phyloP scores from a whole-genome alignment of 1,140 invertebrate genomes.

The Zaprionus camerounensis region DNA sequence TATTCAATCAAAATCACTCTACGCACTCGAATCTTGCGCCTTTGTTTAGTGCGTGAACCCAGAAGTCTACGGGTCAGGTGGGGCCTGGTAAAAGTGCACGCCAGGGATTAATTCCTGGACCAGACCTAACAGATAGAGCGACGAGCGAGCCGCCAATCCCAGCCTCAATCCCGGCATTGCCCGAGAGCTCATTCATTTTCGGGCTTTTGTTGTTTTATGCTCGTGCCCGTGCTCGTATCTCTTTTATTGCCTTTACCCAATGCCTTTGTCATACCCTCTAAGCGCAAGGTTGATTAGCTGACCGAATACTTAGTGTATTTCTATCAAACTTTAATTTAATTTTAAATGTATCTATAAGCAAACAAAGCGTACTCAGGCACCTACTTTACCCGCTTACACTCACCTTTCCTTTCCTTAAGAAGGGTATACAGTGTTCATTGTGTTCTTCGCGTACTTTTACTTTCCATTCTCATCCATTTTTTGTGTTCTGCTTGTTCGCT shows the following conservation, averaged over 20 bases:
- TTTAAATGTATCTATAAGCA: not conserved
- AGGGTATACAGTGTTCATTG: constrained; percentile 6
- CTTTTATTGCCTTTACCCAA: constrained; percentile 62
- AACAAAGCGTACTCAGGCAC: not conserved
- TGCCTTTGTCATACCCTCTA: constrained; percentile 49
- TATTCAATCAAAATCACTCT: constrained; percentile 73
- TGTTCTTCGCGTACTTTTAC: not conserved
- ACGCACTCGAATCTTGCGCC: constrained; percentile 14
- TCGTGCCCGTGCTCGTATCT: constrained; percentile 43
- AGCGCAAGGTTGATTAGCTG: constrained; percentile 2
- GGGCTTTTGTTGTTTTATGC: constrained; percentile 65
- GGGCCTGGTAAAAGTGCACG: constrained; percentile 58
- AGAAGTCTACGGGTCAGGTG: constrained; percentile 18
- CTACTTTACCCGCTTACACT: not conserved
- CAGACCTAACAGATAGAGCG: not conserved
- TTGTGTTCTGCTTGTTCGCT: constrained; percentile 35
- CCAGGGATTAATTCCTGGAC: constrained; percentile 67
- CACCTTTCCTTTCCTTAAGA: not conserved
- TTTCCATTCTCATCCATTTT: constrained; percentile 11
- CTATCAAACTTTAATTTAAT: not conserved
- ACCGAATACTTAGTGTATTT: not conserved
- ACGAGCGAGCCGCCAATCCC: constrained; percentile 5
- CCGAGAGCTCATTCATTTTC: constrained; percentile 61
- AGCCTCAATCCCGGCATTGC: constrained; percentile 21
- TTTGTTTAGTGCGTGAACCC: constrained; percentile 17